A percentile compares a stretch with the other conserved stretches of the same genome.
These are phyloP conservation scores for Cygnus buccinator DNA, from an alignment of 2,113 vertebrate genomes.

Conservation along the genomic window DNA sequence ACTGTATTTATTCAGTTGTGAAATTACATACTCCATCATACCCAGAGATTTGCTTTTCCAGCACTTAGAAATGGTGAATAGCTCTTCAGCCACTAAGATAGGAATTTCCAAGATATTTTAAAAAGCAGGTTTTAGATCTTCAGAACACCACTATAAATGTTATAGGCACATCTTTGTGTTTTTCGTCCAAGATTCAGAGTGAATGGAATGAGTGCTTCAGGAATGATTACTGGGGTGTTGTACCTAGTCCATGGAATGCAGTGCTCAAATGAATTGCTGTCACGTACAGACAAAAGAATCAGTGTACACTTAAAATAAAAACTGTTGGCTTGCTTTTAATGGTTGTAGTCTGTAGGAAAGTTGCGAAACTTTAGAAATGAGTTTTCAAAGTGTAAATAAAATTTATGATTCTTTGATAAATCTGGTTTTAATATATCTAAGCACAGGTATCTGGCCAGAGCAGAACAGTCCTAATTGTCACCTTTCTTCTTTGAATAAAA, in stretches of 20 bases:
- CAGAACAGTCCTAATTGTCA: not conserved
- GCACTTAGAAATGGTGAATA: not conserved
- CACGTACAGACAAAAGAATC: not conserved
- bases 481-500: not conserved
- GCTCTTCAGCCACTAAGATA: not conserved
- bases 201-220: not conserved
- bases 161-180: fast-evolving
- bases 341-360: not conserved
- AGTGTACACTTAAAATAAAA: not conserved
- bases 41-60: not conserved
- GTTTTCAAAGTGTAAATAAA: not conserved
- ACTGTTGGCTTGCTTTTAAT: not conserved
- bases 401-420: not conserved
- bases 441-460: not conserved
- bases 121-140: not conserved
- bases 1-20: not conserved
- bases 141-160: not conserved
- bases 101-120: not conserved
- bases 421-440: not conserved
- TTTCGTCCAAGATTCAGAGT: not conserved
- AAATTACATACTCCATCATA: not conserved
- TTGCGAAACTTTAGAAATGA: not conserved
- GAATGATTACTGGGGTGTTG: not conserved
- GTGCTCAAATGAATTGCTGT: not conserved
- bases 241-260: not conserved